A percentile compares a stretch with the other conserved stretches of the same genome.
These are phyloP conservation scores for Lamellibrachia columna DNA, from an alignment of 2,888 invertebrate species.

Conservation along the genomic window DNA sequence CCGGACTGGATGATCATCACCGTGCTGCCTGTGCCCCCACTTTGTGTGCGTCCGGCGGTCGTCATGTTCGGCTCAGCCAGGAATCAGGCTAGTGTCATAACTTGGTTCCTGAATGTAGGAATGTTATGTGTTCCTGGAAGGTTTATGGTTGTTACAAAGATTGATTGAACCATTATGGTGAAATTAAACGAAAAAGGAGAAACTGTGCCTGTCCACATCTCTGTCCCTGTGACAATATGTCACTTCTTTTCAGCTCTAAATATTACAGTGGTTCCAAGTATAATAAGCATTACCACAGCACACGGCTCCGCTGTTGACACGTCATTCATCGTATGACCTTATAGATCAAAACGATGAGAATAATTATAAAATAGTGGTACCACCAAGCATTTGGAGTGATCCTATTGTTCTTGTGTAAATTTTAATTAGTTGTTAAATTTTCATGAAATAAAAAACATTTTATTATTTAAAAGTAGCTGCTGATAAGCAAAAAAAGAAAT, in stretches of 20 bases:
- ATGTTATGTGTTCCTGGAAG: neutral
- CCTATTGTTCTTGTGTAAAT: no score
- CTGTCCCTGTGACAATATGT: neutral
- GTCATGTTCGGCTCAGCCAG: constrained; percentile 99
- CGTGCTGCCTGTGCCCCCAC: constrained; percentile 94
- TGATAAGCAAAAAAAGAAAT: no score
- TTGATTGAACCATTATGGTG: neutral
- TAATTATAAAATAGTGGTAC: no score
- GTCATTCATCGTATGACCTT: no score
- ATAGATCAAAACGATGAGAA: no score
- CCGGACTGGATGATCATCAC: constrained; percentile 99
- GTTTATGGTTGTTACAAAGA: neutral
- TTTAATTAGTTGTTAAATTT: no score
- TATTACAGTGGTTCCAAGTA: neutral
- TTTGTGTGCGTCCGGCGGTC: constrained; percentile 95
- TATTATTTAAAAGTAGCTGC: no score
- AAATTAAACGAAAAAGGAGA: neutral
- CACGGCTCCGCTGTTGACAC: no score
- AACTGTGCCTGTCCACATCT: neutral
- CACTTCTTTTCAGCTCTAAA: neutral
- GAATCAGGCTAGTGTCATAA: constrained; percentile 73
- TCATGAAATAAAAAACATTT: no score
- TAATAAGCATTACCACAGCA: no score
- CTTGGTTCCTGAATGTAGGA: neutral
- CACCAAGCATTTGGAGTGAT: no score